Conservation (phyloP, 2,113 vertebrate genomes). For the Labeo catla region DNA sequence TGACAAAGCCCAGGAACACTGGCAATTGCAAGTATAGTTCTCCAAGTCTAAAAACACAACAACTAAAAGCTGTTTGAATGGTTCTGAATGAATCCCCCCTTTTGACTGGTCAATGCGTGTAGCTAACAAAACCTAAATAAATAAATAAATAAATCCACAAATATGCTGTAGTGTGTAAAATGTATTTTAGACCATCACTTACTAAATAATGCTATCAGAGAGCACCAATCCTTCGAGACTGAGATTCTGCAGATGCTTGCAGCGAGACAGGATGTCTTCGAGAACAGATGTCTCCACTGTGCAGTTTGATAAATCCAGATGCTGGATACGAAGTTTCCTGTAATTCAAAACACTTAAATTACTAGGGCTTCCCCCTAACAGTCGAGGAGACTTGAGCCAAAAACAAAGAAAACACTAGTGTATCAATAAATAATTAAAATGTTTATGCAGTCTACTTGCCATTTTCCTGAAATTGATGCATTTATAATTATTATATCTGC, state of each 20-base stretch:
- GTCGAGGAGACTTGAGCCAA: too few relatives aligned
- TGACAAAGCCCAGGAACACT: too few relatives aligned
- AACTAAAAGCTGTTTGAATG: neutral
- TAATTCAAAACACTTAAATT: neutral
- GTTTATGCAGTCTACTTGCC: too few relatives aligned
- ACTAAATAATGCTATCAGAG: conserved; percentile 84
- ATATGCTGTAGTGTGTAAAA: neutral
- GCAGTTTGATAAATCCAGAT: conserved; percentile 89
- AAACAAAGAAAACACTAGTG: too few relatives aligned
- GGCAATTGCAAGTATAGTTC: too few relatives aligned
- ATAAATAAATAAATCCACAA: neutral
- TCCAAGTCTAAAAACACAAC: neutral
- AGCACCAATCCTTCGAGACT: conserved; percentile 89
- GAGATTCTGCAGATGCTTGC: conserved; percentile 80
- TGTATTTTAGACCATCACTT: conserved; percentile 52
- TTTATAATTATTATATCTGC: too few relatives aligned
- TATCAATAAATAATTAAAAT: too few relatives aligned
- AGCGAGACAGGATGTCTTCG: conserved; percentile 78
- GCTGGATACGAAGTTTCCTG: conserved; percentile 81
- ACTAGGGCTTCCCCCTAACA: too few relatives aligned
- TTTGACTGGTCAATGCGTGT: neutral
- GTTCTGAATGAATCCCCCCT: neutral
- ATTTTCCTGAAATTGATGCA: too few relatives aligned
- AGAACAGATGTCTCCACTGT: conserved; percentile 76
- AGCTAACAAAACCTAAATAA: too few relatives aligned